These are phyloP conservation scores for Phylloscopus whistleri DNA, from an alignment of 2,113 vertebrate species.

Conservation along the genomic window DNA sequence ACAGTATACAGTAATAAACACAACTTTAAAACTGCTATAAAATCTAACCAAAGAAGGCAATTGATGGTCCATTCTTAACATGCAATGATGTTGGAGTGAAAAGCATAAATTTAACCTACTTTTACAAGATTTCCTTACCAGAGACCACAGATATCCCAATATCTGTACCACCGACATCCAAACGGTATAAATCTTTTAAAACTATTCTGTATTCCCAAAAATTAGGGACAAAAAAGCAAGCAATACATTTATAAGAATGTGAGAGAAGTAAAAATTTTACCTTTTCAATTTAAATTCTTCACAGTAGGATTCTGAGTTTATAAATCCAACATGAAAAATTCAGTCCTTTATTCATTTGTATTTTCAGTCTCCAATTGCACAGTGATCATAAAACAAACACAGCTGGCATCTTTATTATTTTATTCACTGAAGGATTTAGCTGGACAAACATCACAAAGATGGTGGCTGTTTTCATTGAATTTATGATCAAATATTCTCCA, in stretches of 20 bases:
- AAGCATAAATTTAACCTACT: neutral
- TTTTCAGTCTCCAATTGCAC: constrained; percentile 36
- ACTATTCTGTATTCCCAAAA: neutral
- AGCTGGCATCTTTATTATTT: constrained; percentile 68
- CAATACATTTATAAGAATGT: neutral
- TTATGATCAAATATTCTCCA: constrained; percentile 77
- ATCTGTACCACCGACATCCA: neutral
- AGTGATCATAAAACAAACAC: constrained; percentile 45
- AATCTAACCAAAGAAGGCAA: neutral
- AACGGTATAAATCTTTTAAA: neutral
- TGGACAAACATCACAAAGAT: constrained; percentile 80
- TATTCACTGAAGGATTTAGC: constrained; percentile 74
- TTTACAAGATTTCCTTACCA: neutral
- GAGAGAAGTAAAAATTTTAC: neutral
- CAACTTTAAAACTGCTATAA: neutral
- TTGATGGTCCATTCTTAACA: neutral
- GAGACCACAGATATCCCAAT: neutral
- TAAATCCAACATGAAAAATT: constrained; percentile 15
- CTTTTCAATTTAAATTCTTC: neutral
- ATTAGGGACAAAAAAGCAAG: neutral
- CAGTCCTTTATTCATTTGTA: constrained; percentile 26
- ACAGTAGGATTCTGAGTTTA: neutral
- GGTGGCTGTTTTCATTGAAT: constrained; percentile 74
- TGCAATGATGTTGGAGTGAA: neutral
- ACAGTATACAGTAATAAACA: neutral